A percentile compares a stretch with the other conserved stretches of the same genome.
phyloP scores from a whole-genome alignment of 2,888 invertebrate species.

The Gymnoscelis rufifasciata region DNA sequence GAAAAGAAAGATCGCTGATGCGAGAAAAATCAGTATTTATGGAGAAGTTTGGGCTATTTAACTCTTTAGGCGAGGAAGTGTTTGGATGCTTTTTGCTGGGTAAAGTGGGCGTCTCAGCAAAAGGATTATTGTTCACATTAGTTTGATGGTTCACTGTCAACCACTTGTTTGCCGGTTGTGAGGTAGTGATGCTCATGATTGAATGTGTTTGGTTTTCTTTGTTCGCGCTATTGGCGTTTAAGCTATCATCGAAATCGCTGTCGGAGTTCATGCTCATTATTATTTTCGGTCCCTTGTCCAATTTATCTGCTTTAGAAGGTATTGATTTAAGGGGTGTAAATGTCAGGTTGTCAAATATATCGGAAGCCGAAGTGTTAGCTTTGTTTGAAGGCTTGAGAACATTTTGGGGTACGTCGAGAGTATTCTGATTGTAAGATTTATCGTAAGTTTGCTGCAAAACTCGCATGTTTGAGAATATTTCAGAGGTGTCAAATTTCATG shows the following conservation, averaged over 20 bases:
- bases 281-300: slow-evolving; percentile 60
- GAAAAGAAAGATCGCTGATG: slow-evolving; percentile 68
- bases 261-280: slow-evolving; percentile 60
- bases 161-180: slow-evolving; percentile 56
- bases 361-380: slow-evolving; percentile 40
- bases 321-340: slow-evolving; percentile 62
- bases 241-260: slow-evolving; percentile 61
- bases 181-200: slow-evolving; percentile 51
- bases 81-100: slow-evolving; percentile 63
- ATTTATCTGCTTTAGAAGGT: slow-evolving; percentile 48
- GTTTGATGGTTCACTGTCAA: slow-evolving; percentile 40
- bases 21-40: slow-evolving; percentile 71
- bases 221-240: slow-evolving; percentile 47
- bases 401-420: slow-evolving; percentile 37
- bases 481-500: slow-evolving; percentile 61
- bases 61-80: slow-evolving; percentile 69
- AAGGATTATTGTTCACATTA: slow-evolving; percentile 35
- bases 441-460: slow-evolving; percentile 59
- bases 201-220: slow-evolving; percentile 66
- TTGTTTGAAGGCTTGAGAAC: slow-evolving; percentile 57
- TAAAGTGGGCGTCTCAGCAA: slow-evolving; percentile 43
- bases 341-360: slow-evolving; percentile 64
- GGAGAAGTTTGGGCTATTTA: slow-evolving; percentile 68
- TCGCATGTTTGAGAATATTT: slow-evolving; percentile 61
- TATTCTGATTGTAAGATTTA: slow-evolving; percentile 38